These are phyloP conservation scores for Drepana arcuata DNA, from an alignment of 1,140 invertebrate genomes.

Conservation along the genomic window DNA sequence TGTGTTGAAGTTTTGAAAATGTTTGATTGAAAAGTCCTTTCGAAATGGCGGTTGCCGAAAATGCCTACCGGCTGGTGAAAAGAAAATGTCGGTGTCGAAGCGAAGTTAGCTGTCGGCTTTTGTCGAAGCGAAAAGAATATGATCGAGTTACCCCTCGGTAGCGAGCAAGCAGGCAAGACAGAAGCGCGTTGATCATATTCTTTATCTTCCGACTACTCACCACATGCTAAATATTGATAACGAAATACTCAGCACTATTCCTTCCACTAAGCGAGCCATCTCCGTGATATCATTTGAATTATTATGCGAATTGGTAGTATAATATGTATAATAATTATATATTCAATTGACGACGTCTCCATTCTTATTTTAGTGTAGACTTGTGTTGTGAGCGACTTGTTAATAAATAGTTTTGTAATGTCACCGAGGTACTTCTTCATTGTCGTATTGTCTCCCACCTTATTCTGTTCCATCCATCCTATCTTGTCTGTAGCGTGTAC, in stretches of 20 bases:
- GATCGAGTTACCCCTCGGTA: constrained; percentile 37
- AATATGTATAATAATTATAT: constrained; percentile 45
- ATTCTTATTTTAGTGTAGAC: constrained; percentile 46
- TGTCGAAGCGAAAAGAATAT: constrained; percentile 56
- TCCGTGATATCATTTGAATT: no score
- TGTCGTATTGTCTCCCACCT: constrained; percentile 44
- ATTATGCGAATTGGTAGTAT: constrained; percentile 18
- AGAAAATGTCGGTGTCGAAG: constrained; percentile 30
- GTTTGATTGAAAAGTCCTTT: constrained; percentile 56
- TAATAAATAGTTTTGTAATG: constrained; percentile 66
- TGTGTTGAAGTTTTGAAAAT: constrained; percentile 70
- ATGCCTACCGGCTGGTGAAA: constrained; percentile 36
- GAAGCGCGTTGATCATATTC: constrained; percentile 57
- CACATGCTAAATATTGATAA: no score
- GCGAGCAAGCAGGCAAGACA: constrained; percentile 43
- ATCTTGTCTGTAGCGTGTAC: no score
- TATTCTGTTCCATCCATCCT: constrained; percentile 33
- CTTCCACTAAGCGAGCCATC: no score
- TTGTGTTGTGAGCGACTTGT: constrained; percentile 64
- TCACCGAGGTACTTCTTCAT: constrained; percentile 50
- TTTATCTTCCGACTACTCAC: constrained; percentile 38
- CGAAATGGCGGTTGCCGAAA: constrained; percentile 52
- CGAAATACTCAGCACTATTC: no score
- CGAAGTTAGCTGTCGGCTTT: constrained; percentile 26
- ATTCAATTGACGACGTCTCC: constrained; percentile 31